A percentile compares a stretch with the other conserved stretches of the same genome.
phyloP scores from a whole-genome alignment of 2,113 vertebrate genomes.

The Vulpes ferrilata region DNA sequence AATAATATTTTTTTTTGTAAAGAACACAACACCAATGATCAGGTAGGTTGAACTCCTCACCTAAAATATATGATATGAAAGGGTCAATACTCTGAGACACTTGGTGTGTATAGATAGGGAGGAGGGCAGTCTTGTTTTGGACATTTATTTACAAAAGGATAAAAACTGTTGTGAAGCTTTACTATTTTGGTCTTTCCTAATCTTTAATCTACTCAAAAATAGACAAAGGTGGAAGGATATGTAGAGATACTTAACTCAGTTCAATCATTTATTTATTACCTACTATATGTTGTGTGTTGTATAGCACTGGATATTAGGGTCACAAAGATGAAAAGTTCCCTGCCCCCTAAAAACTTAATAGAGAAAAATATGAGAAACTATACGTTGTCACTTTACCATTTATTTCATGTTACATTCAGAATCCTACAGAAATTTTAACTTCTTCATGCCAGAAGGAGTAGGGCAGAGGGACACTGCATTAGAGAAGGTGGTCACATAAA shows the following conservation, averaged over 20 bases:
- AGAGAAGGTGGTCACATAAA: neutral
- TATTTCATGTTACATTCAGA: neutral
- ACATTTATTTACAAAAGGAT: neutral
- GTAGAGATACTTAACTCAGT: neutral
- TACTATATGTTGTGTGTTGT: neutral
- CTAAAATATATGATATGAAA: neutral
- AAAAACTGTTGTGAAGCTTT: neutral
- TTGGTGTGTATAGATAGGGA: rapidly evolving
- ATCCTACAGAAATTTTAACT: neutral
- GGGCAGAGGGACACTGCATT: too few species aligned
- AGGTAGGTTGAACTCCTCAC: neutral
- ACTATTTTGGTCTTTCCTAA: neutral
- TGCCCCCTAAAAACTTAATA: neutral
- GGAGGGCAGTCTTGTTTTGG: neutral
- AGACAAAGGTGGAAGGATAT: neutral
- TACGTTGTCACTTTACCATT: neutral
- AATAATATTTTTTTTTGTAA: neutral
- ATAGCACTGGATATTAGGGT: neutral
- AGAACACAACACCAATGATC: neutral
- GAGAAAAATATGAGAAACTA: neutral
- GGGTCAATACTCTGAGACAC: neutral
- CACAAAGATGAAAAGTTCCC: neutral
- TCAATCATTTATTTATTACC: neutral
- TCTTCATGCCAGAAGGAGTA: neutral
- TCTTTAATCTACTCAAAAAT: neutral